A percentile compares a stretch with the other conserved stretches of the same genome.
Conservation (phyloP, 1,140 invertebrate species). For the Harlomillsia oculata region DNA sequence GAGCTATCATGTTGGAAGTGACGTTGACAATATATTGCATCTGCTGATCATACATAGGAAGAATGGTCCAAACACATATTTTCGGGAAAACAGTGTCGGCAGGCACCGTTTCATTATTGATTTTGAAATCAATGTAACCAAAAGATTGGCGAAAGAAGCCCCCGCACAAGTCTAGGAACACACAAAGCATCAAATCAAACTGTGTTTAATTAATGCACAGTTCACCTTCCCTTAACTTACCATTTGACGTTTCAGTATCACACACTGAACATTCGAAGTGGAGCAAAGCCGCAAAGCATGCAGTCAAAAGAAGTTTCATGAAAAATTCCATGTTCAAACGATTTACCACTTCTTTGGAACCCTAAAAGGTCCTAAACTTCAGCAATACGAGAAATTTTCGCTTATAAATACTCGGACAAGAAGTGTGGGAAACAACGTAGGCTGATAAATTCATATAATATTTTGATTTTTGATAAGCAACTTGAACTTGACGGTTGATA, state of each 20-base stretch:
- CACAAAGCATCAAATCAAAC: background rate
- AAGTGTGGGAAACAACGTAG: background rate
- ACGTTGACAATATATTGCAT: background rate
- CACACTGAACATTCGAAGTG: too few species aligned
- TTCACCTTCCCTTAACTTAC: constrained; percentile 2
- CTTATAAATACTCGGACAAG: background rate
- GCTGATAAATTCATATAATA: too few species aligned
- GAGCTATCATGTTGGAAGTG: background rate
- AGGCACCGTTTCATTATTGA: background rate
- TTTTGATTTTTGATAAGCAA: too few species aligned
- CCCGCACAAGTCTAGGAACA: constrained; percentile 12
- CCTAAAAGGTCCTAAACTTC: background rate
- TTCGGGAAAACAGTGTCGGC: background rate
- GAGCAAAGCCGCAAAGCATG: background rate
- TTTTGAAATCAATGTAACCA: constrained; percentile 3
- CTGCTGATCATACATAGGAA: constrained; percentile 1
- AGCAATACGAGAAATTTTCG: too few species aligned
- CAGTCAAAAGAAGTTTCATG: background rate
- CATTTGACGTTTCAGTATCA: constrained; percentile 19
- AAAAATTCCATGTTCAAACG: too few species aligned
- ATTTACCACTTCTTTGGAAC: background rate
- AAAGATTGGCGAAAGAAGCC: background rate
- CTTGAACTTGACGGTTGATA: too few species aligned
- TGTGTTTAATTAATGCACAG: background rate
- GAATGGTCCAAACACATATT: constrained; percentile 14